Conservation (phyloP, 2,888 invertebrate species). For the Hypomecis atomaria region DNA sequence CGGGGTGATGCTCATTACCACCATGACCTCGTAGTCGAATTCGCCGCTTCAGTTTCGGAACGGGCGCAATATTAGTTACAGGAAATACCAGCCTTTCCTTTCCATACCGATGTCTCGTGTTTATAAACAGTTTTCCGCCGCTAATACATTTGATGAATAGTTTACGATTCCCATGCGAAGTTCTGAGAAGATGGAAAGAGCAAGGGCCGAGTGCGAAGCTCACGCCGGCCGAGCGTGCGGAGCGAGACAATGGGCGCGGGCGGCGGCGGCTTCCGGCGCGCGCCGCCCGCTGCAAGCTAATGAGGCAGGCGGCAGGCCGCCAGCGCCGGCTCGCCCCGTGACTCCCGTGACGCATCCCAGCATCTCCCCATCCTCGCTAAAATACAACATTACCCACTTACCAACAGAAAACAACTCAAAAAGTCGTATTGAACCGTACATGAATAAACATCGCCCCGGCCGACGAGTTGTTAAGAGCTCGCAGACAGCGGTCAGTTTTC, state of each 20-base stretch:
- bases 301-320: neutral
- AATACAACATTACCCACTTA: no score
- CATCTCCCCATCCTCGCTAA: no score
- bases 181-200: neutral
- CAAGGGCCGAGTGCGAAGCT: neutral
- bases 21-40: neutral
- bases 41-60: neutral
- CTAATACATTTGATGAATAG: neutral
- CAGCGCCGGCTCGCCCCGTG: neutral
- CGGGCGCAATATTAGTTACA: neutral
- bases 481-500: no score
- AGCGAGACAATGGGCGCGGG: slow-evolving; percentile 18
- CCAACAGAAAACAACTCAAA: no score
- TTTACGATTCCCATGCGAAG: neutral
- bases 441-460: no score
- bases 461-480: no score
- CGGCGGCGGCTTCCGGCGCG: slow-evolving; percentile 11
- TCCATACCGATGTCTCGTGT: neutral
- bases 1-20: no score
- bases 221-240: neutral
- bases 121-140: neutral
- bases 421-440: no score
- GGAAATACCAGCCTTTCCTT: neutral
- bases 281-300: slow-evolving; percentile 16
- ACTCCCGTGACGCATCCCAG: no score